Evolutionary conservation across 2,113 vertebrate genomes (phyloP).

Genomic region (Oncorhynchus kisutch): DNA sequence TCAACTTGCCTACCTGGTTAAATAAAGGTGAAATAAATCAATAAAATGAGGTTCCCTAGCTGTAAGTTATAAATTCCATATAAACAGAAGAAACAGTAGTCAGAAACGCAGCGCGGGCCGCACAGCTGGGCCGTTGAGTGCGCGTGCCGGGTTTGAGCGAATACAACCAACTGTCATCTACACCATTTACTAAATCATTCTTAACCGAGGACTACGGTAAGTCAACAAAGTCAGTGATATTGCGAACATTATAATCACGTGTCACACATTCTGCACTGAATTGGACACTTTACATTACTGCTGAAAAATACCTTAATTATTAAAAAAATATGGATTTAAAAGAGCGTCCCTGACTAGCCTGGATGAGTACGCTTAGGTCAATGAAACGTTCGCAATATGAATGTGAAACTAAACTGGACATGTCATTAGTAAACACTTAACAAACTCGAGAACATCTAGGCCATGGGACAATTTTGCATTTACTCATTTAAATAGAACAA

Average conservation of each 20-base stretch:
- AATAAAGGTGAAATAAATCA: no score
- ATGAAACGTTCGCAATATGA: background rate
- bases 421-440: background rate
- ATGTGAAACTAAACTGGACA: background rate
- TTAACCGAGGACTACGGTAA: background rate
- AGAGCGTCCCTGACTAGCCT: background rate
- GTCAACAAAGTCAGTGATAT: background rate
- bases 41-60: no score
- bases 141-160: background rate
- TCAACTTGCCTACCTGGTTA: no score
- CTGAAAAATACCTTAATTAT: no score
- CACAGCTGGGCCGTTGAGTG: background rate
- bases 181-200: background rate
- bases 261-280: no score
- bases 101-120: no score
- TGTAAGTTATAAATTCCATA: no score
- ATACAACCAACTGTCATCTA: background rate
- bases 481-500: background rate
- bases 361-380: background rate
- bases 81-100: no score
- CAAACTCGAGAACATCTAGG: background rate
- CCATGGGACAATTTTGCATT: no score
- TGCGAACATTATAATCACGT: background rate
- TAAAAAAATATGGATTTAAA: background rate
- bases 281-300: no score